phyloP scores from a whole-genome alignment of 2,797 vertebrate genomes.

The Gambusia yucatana region DNA sequence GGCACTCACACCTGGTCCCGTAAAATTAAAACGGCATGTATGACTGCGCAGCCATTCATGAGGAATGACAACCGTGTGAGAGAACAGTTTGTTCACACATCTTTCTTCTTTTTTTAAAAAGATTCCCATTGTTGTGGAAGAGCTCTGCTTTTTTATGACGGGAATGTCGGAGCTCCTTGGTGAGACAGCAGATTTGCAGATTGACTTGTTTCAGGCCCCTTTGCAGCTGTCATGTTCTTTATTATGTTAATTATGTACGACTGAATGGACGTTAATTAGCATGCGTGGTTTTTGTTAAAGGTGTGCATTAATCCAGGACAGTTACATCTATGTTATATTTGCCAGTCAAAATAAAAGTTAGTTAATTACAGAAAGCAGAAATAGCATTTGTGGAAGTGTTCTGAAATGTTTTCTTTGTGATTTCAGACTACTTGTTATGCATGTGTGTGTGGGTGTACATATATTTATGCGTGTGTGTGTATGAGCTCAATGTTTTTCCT shows the following conservation, averaged over 20 bases:
- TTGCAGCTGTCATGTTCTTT: constrained; percentile 3
- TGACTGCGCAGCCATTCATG: background rate
- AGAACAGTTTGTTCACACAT: constrained; percentile 3
- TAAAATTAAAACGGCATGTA: background rate
- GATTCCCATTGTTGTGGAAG: background rate
- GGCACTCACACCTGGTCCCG: background rate
- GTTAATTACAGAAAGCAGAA: background rate
- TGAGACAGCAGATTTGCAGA: background rate
- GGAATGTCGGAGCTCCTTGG: background rate
- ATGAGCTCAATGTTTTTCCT: constrained; percentile 33
- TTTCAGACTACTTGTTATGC: background rate
- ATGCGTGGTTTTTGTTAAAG: background rate
- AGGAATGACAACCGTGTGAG: constrained; percentile 4
- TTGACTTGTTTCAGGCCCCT: constrained; percentile 14
- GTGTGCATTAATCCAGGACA: background rate
- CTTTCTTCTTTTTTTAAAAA: background rate
- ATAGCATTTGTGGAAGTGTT: background rate
- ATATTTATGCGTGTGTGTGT: background rate
- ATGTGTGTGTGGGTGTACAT: constrained; percentile 1
- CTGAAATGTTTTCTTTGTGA: background rate
- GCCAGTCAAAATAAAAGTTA: background rate
- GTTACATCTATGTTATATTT: background rate
- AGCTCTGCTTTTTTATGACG: background rate
- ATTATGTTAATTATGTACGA: background rate
- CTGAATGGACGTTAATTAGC: background rate